Conservation (phyloP, 2,113 vertebrate species). For the Zapus hudsonius region DNA sequence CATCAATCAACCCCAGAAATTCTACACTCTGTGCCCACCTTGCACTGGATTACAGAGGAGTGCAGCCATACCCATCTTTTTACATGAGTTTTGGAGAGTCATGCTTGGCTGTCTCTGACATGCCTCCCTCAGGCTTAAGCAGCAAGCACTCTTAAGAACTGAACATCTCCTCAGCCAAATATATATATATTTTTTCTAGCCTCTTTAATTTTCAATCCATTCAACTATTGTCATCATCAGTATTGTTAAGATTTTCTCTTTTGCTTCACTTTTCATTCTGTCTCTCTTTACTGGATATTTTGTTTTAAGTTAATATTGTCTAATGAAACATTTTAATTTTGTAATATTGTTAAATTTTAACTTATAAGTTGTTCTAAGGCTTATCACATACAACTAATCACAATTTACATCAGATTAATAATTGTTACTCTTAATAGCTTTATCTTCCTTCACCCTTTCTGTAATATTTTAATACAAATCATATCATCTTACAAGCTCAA, state of each 20-base stretch:
- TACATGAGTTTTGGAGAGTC: too few relatives aligned
- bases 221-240: not conserved
- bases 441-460: fast-evolving
- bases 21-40: too few relatives aligned
- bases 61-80: too few relatives aligned
- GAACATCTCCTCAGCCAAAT: too few relatives aligned
- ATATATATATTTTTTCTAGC: too few relatives aligned
- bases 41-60: too few relatives aligned
- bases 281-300: not conserved
- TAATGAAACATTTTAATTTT: not conserved
- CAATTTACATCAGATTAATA: not conserved
- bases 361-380: not conserved
- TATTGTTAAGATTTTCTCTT: not conserved
- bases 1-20: too few relatives aligned
- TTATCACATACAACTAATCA: not conserved
- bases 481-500: not conserved
- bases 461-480: not conserved
- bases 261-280: not conserved
- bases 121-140: too few relatives aligned
- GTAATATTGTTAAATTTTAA: not conserved
- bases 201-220: not conserved
- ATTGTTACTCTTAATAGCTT: not conserved
- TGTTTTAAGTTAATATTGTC: not conserved
- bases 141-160: too few relatives aligned
- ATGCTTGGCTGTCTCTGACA: too few relatives aligned